Evolutionary conservation across 2,797 vertebrate genomes (phyloP), one percentile per base, ranked within the genome.

Genomic region (Spea hammondii): DNA sequence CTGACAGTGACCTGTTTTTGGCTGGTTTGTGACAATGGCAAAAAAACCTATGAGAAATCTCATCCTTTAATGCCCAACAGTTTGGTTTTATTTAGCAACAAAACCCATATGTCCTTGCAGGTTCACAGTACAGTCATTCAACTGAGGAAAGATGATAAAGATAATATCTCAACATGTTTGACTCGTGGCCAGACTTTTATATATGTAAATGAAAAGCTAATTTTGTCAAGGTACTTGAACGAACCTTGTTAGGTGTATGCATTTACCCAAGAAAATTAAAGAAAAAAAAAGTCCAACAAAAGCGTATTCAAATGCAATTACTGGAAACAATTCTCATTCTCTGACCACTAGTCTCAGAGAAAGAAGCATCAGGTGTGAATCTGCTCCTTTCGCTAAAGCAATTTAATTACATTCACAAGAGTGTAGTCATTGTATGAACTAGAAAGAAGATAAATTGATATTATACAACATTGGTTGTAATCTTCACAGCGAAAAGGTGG

Each of bases 321-420:
- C 70, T 73, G 71, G 47, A 70, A 76, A 85, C 78, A 75, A 51
- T 49, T 75, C 79, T 1, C 77, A 80, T 72, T 50, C 80, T 62
- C 71, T 83, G 87, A 83, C 79, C 72, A 83, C 80, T 70, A 62
- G 4, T 0, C 80, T 77, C 53, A 71, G 80, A 82, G 51, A 79
- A 14, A 9, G 74, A 74, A 84, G 80, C 82, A 79, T 80, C 83
- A 70, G 0, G 0, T 85, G 65, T 1, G 79, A 74, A 59, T 74
- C 69, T 60, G 14, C 81, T 83, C 80, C 62, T 59, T 70, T 17
- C 62, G 49, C 47, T 65, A 32, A 72, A 60, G 70, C 74, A 70
- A 80, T 87, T 77, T 73, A 70, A 87, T 85, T 72, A 73, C 78
- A 11, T 17, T 65, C 55, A 71, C 11, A 14, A 60, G 67, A 78